These are phyloP conservation scores for Mormyrops boulengeri DNA, from an alignment of 2,797 vertebrate species.

Conservation along the genomic window DNA sequence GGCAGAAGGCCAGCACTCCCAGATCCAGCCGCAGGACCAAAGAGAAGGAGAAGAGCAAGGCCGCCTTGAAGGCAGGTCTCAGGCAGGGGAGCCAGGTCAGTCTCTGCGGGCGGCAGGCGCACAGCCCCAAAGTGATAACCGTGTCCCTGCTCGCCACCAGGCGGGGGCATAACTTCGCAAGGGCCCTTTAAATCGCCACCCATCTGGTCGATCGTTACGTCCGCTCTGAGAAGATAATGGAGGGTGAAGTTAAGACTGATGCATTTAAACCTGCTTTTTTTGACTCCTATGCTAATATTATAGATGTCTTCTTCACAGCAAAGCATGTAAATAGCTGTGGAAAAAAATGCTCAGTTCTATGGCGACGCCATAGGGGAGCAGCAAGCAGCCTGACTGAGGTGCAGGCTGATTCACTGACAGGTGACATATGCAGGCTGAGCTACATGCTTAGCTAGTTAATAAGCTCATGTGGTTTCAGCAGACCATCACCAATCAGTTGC, in stretches of 20 bases:
- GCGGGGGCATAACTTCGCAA: neutral
- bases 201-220: neutral
- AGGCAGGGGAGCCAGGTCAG: slow-evolving; percentile 57
- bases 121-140: neutral
- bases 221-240: neutral
- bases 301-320: neutral
- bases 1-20: slow-evolving; percentile 50
- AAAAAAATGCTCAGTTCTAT: neutral
- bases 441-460: neutral
- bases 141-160: too few species aligned
- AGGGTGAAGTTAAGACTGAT: neutral
- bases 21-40: slow-evolving; percentile 63
- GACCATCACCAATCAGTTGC: neutral
- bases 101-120: neutral
- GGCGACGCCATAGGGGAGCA: neutral
- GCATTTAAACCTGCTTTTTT: neutral
- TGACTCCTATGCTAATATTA: neutral
- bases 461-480: neutral
- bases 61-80: slow-evolving; percentile 46
- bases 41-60: slow-evolving; percentile 64
- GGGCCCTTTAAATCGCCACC: neutral
- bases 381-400: neutral
- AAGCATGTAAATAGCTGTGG: neutral
- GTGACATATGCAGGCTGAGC: neutral
- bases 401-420: neutral